A percentile compares a stretch with the other conserved stretches of the same genome.
Conservation (phyloP, 2,888 invertebrate species). For the Formica aserva region DNA sequence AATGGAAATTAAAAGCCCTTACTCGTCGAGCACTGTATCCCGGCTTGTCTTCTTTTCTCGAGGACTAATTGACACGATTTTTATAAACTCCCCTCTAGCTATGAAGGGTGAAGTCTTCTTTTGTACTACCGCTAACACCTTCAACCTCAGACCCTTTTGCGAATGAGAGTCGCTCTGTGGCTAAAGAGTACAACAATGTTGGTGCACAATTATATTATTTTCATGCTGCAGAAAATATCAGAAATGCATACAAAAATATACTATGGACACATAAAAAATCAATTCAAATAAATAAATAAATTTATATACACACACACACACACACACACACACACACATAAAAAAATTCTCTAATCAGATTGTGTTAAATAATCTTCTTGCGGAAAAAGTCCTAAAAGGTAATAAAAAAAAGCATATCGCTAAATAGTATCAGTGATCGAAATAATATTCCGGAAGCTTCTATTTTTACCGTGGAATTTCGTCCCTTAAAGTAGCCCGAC, state of each 20-base stretch:
- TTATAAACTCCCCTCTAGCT: conserved; percentile 78
- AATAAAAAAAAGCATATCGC: conserved; percentile 21
- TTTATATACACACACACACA: not conserved
- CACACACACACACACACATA: not conserved
- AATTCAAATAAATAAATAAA: not conserved
- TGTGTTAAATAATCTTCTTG: not conserved
- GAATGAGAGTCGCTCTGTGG: conserved; percentile 72
- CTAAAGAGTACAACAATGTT: conserved; percentile 69
- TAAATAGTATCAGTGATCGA: conserved; percentile 19
- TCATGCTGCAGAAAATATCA: conserved; percentile 58
- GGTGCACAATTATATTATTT: conserved; percentile 73
- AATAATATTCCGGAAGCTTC: conserved; percentile 36
- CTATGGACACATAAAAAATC: not conserved
- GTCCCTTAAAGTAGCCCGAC: conserved; percentile 35
- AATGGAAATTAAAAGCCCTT: conserved; percentile 70
- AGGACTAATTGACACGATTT: conserved; percentile 83
- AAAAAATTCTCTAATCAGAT: not conserved
- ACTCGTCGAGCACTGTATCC: conserved; percentile 64
- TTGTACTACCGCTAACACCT: conserved; percentile 76
- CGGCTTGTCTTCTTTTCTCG: conserved; percentile 72
- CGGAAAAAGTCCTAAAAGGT: not conserved
- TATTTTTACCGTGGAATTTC: conserved; percentile 32
- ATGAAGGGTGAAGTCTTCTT: conserved; percentile 78
- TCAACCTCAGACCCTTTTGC: conserved; percentile 71
- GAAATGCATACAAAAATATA: not conserved